Evolutionary conservation across 1,140 invertebrate genomes (phyloP).

Genomic region (Macrobrachium rosenbergii): DNA sequence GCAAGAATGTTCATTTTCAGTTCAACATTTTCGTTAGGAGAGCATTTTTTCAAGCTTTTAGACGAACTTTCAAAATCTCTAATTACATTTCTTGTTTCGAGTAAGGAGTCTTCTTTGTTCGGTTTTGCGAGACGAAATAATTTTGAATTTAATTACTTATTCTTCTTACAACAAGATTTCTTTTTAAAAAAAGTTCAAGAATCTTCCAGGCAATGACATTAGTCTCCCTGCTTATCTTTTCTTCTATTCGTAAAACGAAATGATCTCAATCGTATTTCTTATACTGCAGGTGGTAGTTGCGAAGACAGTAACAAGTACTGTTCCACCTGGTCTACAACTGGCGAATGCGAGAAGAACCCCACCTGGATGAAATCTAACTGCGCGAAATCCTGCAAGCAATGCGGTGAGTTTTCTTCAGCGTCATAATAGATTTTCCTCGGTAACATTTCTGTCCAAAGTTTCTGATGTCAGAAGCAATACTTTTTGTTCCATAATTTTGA

Average conservation of each 20-base stretch:
- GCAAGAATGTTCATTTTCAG: no score
- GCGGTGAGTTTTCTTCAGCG: constrained; percentile 61
- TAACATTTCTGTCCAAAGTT: no score
- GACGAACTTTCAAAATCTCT: no score
- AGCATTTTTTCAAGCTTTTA: no score
- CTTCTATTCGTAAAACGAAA: neutral
- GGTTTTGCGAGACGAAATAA: no score
- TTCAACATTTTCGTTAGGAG: no score
- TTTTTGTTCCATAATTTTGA: neutral
- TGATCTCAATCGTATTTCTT: neutral
- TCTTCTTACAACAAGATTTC: no score
- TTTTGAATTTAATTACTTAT: no score
- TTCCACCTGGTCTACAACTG: constrained; percentile 68
- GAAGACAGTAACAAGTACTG: constrained; percentile 68
- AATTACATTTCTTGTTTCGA: no score
- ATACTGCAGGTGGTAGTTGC: constrained; percentile 50
- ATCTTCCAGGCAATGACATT: no score
- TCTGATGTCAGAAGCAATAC: neutral
- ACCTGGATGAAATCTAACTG: constrained; percentile 70
- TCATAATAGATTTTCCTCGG: no score
- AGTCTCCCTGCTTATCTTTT: neutral
- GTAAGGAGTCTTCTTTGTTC: neutral
- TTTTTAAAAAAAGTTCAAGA: no score
- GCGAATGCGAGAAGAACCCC: constrained; percentile 70
- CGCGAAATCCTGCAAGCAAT: constrained; percentile 71